Evolutionary conservation across 2,113 vertebrate genomes (phyloP), one percentile per base, ranked within the genome.

Genomic region (Clupea harengus): DNA sequence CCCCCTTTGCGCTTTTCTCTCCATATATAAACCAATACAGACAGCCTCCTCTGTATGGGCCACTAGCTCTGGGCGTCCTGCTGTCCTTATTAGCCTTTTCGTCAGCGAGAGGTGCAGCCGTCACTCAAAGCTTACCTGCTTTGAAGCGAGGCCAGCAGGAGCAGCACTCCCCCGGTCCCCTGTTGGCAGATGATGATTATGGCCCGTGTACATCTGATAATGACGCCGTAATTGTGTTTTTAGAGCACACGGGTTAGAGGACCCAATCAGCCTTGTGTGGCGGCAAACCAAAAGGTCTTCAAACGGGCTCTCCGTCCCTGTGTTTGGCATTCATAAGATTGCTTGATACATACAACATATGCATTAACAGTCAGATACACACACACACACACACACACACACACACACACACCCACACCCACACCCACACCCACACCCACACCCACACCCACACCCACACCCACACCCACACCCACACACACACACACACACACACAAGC

Each of bases 391-490:
- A 81, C 52, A 83, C 7, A 17, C 82, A 17, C 46, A 81, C 50
- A 81, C 46, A 39, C 47, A 85, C 82, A 86, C 75, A 82, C 28
- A 64, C 81, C 46, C 50, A 46, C 45, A n/a, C 47, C 2, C 57
- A 64, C 39, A 39, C 39, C 39, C 39, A n/a, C n/a, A n/a, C 39
- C 39, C 39, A 1, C 1, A 2, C 39, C 39, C 39, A 39, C 39
- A 2, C 39, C 39, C 39, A 39, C 39, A 39, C 2, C 39, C 1
- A 2, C 39, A 39, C 39, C 2, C 39, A 44, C 75, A 64, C 84
- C 39, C 57, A 81, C 52, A 83, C 7, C 15, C 82, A 17, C 46
- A 81, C 50, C 78, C 46, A 39, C 47, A 85, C 82, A 39, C 45
- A 44, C 47, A 86, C 75, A 82, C 28, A 64, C 81, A 50, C 45